Evolutionary conservation across 2,797 vertebrate genomes (phyloP).

Genomic region (Hoplostethus mediterraneus): DNA sequence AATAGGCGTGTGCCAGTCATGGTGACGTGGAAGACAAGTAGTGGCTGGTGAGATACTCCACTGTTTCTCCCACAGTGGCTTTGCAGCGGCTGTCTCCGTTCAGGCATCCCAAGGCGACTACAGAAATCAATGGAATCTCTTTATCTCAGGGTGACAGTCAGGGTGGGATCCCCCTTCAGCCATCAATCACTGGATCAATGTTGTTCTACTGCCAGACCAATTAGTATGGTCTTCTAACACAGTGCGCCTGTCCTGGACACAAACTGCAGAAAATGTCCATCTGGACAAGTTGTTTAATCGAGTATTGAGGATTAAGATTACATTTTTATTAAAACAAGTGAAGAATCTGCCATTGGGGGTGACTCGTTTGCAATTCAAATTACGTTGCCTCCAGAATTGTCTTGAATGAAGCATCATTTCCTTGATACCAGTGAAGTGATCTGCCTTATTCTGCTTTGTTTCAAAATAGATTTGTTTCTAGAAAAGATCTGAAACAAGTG

Average conservation of each 20-base stretch:
- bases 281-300: neutral
- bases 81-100: neutral
- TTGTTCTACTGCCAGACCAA: slow-evolving; percentile 5
- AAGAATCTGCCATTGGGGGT: no score
- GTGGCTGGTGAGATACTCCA: neutral
- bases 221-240: slow-evolving; percentile 6
- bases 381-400: no score
- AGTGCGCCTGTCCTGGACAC: neutral
- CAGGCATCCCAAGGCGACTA: slow-evolving; percentile 26
- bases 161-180: slow-evolving; percentile 29
- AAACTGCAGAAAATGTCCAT: neutral
- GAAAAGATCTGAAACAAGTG: no score
- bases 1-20: neutral
- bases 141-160: neutral
- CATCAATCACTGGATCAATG: slow-evolving; percentile 45
- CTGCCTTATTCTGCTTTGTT: no score
- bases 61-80: neutral
- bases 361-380: no score
- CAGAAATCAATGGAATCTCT: slow-evolving; percentile 21
- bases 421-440: no score
- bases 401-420: no score
- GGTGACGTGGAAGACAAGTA: neutral
- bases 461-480: no score
- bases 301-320: neutral
- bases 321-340: no score